Percentiles rank a stretch among this genome's conserved stretches.
phyloP scores from a whole-genome alignment of 2,888 invertebrate species.

The Melanostoma mellinum region DNA sequence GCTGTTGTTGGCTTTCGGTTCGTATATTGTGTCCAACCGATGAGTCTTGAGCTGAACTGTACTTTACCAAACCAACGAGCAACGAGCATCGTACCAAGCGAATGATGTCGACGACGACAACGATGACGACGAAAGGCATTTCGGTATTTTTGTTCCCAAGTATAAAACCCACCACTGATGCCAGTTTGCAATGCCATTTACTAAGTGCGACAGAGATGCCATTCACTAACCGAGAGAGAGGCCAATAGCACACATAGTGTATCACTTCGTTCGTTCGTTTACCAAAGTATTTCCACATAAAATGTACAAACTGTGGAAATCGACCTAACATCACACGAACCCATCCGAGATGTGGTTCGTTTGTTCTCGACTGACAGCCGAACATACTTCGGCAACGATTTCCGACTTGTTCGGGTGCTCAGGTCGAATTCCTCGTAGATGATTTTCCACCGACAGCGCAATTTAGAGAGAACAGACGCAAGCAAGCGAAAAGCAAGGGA shows the following conservation, averaged over 20 bases:
- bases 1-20: conserved; percentile 39
- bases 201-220: conserved; percentile 62
- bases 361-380: conserved; percentile 21
- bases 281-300: conserved; percentile 73
- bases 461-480: conserved; percentile 77
- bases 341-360: conserved; percentile 64
- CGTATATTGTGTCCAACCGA: conserved; percentile 50
- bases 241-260: conserved; percentile 72
- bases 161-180: conserved; percentile 73
- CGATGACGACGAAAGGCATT: conserved; percentile 77
- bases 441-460: conserved; percentile 75
- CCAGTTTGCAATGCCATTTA: conserved; percentile 61
- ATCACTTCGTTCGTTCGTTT: conserved; percentile 74
- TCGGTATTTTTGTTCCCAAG: conserved; percentile 73
- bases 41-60: conserved; percentile 70
- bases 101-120: conserved; percentile 69
- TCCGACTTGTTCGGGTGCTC: conserved; percentile 66
- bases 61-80: conserved; percentile 56
- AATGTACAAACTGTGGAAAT: conserved; percentile 67
- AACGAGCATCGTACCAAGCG: conserved; percentile 61
- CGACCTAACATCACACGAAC: conserved; percentile 54
- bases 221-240: conserved; percentile 55
- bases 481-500: conserved; percentile 77
- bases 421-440: conserved; percentile 76
- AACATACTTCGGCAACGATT: conserved; percentile 50